phyloP scores from a whole-genome alignment of 2,113 vertebrate genomes.

The Oreochromis aureus region DNA sequence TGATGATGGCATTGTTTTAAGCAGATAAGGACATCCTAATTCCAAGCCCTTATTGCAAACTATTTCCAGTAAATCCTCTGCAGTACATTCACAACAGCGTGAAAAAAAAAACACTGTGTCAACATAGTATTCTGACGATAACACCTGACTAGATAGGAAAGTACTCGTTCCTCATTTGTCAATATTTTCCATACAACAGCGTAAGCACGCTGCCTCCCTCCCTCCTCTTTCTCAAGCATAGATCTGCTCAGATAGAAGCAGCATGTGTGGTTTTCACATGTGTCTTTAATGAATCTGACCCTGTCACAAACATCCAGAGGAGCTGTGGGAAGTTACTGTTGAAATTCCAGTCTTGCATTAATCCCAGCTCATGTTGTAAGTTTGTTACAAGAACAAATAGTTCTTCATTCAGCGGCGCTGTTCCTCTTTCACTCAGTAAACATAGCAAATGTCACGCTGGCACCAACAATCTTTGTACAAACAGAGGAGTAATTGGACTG shows the following conservation, averaged over 20 bases:
- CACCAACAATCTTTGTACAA: not conserved
- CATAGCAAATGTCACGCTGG: not conserved
- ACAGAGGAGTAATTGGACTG: not conserved
- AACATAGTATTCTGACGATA: not conserved
- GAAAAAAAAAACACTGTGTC: not conserved
- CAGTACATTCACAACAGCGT: not conserved
- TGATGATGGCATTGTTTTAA: not conserved
- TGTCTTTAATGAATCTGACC: not conserved
- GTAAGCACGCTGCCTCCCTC: not conserved
- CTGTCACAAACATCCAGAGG: not conserved
- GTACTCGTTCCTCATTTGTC: not conserved
- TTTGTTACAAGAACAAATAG: not conserved
- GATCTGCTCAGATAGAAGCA: not conserved
- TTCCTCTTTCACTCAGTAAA: slow-evolving; percentile 22
- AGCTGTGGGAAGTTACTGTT: not conserved
- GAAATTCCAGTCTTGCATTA: slow-evolving; percentile 30
- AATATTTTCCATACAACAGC: not conserved
- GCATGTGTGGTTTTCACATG: not conserved
- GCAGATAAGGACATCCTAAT: not conserved
- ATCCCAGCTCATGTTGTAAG: not conserved
- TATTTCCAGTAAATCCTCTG: not conserved
- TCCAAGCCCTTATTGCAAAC: not conserved
- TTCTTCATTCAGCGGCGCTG: not conserved
- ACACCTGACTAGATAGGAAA: not conserved
- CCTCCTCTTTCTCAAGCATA: not conserved